Evolutionary conservation across 64 coral and sea anemone genomes (phyloP).

Genomic region (Catalaphyllia jardinei): DNA sequence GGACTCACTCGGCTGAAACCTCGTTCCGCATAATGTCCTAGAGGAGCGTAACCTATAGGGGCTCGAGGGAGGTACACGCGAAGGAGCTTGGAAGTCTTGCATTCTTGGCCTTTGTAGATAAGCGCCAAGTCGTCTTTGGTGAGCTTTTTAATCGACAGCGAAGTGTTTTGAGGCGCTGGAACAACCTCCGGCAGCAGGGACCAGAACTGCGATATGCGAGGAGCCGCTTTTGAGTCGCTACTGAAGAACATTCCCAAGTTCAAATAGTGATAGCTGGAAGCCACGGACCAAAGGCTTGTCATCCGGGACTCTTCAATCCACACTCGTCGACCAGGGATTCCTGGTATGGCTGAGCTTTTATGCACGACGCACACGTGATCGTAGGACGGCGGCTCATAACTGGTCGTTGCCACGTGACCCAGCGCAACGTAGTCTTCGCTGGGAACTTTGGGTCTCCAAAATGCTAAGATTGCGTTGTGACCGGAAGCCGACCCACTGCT

Average conservation of each 20-base stretch:
- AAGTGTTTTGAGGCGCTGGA: constrained; percentile 59
- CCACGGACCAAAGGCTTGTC: constrained; percentile 63
- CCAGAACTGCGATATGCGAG: constrained; percentile 20
- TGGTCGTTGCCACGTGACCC: constrained; percentile 61
- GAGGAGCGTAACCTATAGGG: constrained; percentile 56
- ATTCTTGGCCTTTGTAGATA: constrained; percentile 53
- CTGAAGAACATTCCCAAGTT: constrained; percentile 52
- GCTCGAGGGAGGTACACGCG: constrained; percentile 84
- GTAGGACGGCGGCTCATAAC: constrained; percentile 48
- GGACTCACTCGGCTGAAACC: not conserved
- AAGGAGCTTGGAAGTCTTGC: constrained; percentile 51
- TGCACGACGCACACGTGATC: constrained; percentile 50
- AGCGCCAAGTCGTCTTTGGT: constrained; percentile 55
- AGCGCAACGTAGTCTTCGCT: constrained; percentile 46
- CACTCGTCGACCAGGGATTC: constrained; percentile 54
- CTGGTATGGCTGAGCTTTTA: constrained; percentile 50
- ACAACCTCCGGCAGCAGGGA: constrained; percentile 53
- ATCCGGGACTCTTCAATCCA: constrained; percentile 56
- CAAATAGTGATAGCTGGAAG: constrained; percentile 47
- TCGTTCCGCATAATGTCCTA: constrained; percentile 73
- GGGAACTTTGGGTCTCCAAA: constrained; percentile 70
- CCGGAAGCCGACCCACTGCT: not conserved
- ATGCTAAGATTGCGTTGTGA: constrained; percentile 18
- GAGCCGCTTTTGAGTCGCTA: constrained; percentile 23
- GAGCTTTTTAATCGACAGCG: constrained; percentile 52